Percentiles rank a stretch among this genome's conserved stretches.
Conservation (phyloP, 1,140 invertebrate species). For the Diorhabda elongata region DNA sequence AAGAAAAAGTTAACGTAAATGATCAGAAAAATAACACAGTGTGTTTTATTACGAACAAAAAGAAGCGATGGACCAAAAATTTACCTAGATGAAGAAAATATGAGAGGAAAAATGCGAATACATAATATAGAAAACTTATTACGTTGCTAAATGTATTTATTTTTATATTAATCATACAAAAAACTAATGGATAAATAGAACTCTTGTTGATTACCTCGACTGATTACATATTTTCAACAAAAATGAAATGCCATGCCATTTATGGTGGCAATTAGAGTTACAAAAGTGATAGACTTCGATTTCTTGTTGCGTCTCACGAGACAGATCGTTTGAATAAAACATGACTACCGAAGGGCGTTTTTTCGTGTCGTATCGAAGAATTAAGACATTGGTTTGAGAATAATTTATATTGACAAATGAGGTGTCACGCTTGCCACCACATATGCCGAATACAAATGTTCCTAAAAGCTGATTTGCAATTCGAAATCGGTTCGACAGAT, state of each 20-base stretch:
- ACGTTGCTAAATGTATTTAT: no score
- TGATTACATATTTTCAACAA: no score
- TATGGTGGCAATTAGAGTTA: neutral
- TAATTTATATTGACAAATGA: slow-evolving; percentile 44
- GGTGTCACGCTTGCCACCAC: slow-evolving; percentile 39
- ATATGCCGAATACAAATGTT: slow-evolving; percentile 41
- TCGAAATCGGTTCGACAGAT: slow-evolving; percentile 25
- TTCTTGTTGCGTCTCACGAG: neutral
- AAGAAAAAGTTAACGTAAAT: no score
- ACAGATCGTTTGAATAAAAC: slow-evolving; percentile 21
- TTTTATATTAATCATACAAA: no score
- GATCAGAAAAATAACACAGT: no score
- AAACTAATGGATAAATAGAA: no score
- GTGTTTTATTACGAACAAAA: no score
- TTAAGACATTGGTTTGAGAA: slow-evolving; percentile 32
- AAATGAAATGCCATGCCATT: neutral
- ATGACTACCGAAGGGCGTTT: slow-evolving; percentile 22
- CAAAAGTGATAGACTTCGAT: neutral
- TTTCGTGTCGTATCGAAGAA: slow-evolving; percentile 18
- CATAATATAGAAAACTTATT: no score
- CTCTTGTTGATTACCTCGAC: no score
- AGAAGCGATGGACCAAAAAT: no score
- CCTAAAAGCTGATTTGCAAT: slow-evolving; percentile 38
- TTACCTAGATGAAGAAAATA: no score
- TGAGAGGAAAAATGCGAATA: no score